These are phyloP conservation scores for Lytechinus pictus DNA, from an alignment of 35 echinoderm and acorn worm genomes.

Conservation along the genomic window DNA sequence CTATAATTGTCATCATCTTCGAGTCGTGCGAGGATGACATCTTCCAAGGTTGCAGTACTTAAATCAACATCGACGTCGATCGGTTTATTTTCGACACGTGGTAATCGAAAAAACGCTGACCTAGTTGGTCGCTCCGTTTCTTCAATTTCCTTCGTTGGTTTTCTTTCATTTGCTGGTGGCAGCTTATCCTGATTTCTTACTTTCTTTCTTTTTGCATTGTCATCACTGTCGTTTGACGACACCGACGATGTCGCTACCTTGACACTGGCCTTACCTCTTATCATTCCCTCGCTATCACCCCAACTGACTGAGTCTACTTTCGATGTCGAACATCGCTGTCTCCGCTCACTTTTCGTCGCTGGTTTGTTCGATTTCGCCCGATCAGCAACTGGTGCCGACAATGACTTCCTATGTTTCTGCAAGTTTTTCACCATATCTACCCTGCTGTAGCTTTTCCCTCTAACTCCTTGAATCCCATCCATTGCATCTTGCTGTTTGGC, in stretches of 20 bases:
- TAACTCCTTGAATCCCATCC: neutral
- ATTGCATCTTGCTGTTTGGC: neutral
- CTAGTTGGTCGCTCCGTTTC: neutral
- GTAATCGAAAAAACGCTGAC: neutral
- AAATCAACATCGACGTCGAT: neutral
- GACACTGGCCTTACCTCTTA: conserved; percentile 23
- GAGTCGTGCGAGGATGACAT: conserved; percentile 22
- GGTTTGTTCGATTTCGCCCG: neutral
- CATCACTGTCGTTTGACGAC: conserved; percentile 14
- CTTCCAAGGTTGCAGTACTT: conserved; percentile 29
- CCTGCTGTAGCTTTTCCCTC: neutral
- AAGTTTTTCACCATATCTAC: conserved; percentile 35
- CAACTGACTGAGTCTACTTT: conserved; percentile 30
- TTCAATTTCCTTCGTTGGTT: neutral
- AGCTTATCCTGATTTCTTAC: neutral
- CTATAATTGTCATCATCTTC: neutral
- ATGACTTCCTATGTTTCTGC: conserved; percentile 24
- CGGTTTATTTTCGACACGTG: neutral
- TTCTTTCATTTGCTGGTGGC: neutral
- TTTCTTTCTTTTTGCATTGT: neutral
- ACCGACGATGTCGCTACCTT: neutral
- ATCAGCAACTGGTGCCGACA: neutral
- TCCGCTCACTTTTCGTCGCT: neutral
- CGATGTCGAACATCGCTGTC: conserved; percentile 25
- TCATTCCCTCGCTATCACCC: conserved; percentile 26